These are phyloP conservation scores for Barnardius zonarius DNA, from an alignment of 2,113 vertebrate species.

Conservation along the genomic window DNA sequence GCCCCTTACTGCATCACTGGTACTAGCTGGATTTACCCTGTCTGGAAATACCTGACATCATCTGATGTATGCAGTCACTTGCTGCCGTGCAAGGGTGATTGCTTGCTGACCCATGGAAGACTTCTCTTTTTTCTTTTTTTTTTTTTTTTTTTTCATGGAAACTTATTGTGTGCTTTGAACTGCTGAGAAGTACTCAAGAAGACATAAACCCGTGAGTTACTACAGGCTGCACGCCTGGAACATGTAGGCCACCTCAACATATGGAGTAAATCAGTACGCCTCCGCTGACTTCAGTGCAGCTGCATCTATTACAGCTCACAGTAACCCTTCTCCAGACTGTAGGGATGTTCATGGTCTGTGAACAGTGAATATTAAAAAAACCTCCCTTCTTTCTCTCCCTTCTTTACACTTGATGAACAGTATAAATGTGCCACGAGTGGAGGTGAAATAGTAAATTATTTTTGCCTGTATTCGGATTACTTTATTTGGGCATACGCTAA, in stretches of 20 bases:
- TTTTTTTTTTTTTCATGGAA: neutral
- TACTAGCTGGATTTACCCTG: neutral
- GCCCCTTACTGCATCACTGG: neutral
- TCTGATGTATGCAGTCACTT: neutral
- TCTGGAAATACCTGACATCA: neutral
- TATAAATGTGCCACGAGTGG: neutral
- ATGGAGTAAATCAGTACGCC: neutral
- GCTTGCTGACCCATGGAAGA: neutral
- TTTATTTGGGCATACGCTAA: neutral
- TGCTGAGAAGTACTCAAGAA: neutral
- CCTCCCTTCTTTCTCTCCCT: neutral
- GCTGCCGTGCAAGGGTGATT: neutral
- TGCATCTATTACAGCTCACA: neutral
- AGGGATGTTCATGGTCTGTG: neutral
- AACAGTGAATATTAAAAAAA: neutral
- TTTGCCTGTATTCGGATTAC: neutral
- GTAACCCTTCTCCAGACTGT: neutral
- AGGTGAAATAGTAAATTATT: neutral
- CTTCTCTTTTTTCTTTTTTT: neutral
- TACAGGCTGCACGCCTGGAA: neutral
- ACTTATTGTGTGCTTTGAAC: neutral
- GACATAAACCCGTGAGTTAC: slow-evolving; percentile 8
- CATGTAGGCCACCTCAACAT: neutral
- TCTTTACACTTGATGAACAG: neutral
- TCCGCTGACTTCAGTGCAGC: neutral